Percentiles rank a stretch among this genome's conserved stretches.
Evolutionary conservation across 1,140 invertebrate genomes (phyloP).

Genomic region (Leptinotarsa texana): DNA sequence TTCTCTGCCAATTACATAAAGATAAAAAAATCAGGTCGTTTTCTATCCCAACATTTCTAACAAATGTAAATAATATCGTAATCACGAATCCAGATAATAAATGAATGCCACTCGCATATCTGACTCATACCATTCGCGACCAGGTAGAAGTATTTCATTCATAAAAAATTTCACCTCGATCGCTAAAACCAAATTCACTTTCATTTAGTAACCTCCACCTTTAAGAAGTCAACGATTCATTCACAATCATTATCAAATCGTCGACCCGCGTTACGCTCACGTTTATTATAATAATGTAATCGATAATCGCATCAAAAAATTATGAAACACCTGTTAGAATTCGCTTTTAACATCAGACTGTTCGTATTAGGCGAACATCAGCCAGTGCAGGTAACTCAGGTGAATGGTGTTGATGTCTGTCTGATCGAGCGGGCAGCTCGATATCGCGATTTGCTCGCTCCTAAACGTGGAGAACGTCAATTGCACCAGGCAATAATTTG

Average conservation of each 20-base stretch:
- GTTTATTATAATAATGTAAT: conserved; percentile 28
- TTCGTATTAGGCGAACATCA: conserved; percentile 39
- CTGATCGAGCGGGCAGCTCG: conserved; percentile 28
- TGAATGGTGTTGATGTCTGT: conserved; percentile 10
- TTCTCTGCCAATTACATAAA: no score
- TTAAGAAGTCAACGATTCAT: not conserved
- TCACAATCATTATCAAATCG: not conserved
- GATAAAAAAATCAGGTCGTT: no score
- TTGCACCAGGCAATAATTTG: conserved; percentile 22
- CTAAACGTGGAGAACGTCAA: conserved; percentile 16
- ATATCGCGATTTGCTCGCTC: conserved; percentile 25
- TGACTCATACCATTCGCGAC: not conserved
- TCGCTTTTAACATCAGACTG: conserved; percentile 50
- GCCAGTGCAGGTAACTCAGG: conserved; percentile 26
- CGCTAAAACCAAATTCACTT: conserved; percentile 23
- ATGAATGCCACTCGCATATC: not conserved
- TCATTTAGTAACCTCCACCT: conserved; percentile 8
- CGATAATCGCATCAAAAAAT: conserved; percentile 28
- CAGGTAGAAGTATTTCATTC: conserved; percentile 15
- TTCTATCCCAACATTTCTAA: no score
- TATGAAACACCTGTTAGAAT: conserved; percentile 52
- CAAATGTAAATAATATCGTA: no score
- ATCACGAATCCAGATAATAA: not conserved
- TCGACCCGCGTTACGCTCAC: conserved; percentile 10
- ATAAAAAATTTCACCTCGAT: conserved; percentile 19